Percentiles rank a stretch among this genome's conserved stretches.
phyloP scores from a whole-genome alignment of 2,888 invertebrate species.

The Malacosoma neustria region DNA sequence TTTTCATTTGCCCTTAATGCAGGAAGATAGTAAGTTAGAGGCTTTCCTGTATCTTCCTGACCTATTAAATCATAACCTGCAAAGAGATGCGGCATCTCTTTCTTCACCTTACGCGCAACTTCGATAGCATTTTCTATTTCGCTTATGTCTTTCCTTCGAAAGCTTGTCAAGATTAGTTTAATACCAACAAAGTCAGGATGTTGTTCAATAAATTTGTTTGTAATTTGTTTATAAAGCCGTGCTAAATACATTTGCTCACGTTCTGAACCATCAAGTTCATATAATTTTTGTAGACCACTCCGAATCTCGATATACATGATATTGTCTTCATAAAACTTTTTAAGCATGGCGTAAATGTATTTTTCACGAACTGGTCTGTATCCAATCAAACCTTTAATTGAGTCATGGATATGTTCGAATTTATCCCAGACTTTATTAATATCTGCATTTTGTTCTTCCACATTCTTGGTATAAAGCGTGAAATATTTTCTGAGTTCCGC shows the following conservation, averaged over 20 bases:
- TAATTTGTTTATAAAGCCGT: slow-evolving; percentile 67
- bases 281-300: slow-evolving; percentile 72
- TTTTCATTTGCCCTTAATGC: slow-evolving; percentile 63
- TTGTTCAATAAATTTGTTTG: slow-evolving; percentile 70
- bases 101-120: slow-evolving; percentile 42
- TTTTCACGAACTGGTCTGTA: slow-evolving; percentile 78
- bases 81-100: slow-evolving; percentile 77
- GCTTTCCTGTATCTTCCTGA: slow-evolving; percentile 82
- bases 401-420: slow-evolving; percentile 69
- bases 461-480: slow-evolving; percentile 64
- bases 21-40: slow-evolving; percentile 75
- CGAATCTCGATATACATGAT: slow-evolving; percentile 82
- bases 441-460: slow-evolving; percentile 45
- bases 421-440: slow-evolving; percentile 75
- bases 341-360: slow-evolving; percentile 76
- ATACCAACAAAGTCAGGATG: slow-evolving; percentile 80
- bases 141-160: slow-evolving; percentile 31
- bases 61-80: slow-evolving; percentile 89
- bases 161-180: slow-evolving; percentile 75
- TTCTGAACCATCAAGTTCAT: slow-evolving; percentile 76
- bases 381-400: slow-evolving; percentile 68
- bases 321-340: slow-evolving; percentile 79
- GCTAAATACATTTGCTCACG: slow-evolving; percentile 70
- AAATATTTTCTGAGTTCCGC: slow-evolving; percentile 63
- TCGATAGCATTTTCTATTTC: slow-evolving; percentile 53